Base-by-base conservation (phyloP, 2,888 invertebrate species). In the Scaptomyza flava region DNA sequence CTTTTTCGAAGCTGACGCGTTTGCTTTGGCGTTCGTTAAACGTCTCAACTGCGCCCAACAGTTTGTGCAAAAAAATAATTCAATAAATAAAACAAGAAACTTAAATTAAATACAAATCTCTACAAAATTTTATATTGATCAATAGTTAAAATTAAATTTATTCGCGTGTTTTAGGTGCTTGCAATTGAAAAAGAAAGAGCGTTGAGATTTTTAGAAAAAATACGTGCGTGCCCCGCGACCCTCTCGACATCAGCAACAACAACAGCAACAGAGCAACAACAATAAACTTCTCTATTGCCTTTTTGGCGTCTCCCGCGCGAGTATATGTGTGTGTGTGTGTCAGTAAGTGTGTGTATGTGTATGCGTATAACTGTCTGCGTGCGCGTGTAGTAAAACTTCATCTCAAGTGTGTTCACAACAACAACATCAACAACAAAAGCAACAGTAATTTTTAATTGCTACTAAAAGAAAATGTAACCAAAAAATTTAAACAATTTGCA, bases 1-100 rank as follows among this genome's bases (percentile, higher is more conserved):
- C 87, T 87, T 89, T 81, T 77, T 62, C 69, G 83, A 79, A 81
- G 81, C 80, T 87, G 89, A 77, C 87, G 86, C 89, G 86, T 81
- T 77, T 76, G 72, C 72, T 81, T 79, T 80, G 72, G 69, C 81
- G 86, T 74, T 75, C 72, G 81, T 67, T 78, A 68, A 73, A 61
- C 78, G 78, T 79, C 69, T 57, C 54, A 72, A 73, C 66, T 61
- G 71, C 58, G 70, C 61, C 68, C 64, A 77, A 83, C 81, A 81
- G 80, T 80, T 82, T 78, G 78, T 80, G 81, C 80, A 73, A 64
- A 71, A 61, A 65, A 57, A 27, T 27, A 27, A 27, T 27, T 27
- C 27, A 64, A 69, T 46, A 59, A 48, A 59, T 36, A 43, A n/a
- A 51, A 38, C 8, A 38, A 42, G 27, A 23, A 41, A 38, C 51